phyloP scores from a whole-genome alignment of 1,140 invertebrate species.

The Lepidurus apus region DNA sequence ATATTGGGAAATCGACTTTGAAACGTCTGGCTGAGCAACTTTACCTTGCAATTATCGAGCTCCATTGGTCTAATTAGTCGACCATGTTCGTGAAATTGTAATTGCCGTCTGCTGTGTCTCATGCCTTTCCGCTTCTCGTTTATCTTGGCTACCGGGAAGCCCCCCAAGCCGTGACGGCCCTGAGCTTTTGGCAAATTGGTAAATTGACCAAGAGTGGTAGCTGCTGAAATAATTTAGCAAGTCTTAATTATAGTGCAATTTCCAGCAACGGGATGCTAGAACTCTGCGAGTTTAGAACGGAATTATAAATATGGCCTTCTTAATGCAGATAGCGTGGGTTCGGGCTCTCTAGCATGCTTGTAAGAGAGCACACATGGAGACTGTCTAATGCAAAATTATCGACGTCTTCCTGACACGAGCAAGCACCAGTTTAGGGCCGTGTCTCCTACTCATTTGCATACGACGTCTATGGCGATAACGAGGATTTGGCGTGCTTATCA shows the following conservation, averaged over 20 bases:
- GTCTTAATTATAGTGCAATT: background rate
- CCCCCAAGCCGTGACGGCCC: background rate
- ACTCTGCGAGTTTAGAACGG: too few species aligned
- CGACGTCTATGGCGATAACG: background rate
- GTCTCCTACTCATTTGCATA: too few species aligned
- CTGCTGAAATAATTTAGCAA: background rate
- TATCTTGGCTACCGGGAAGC: background rate
- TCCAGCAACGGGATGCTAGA: too few species aligned
- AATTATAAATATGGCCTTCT: too few species aligned
- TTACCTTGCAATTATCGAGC: background rate
- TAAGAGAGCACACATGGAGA: background rate
- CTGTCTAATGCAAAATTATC: background rate
- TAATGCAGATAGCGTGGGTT: too few species aligned
- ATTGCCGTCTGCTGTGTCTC: background rate
- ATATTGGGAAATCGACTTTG: too few species aligned
- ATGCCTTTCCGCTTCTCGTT: background rate
- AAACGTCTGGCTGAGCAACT: background rate
- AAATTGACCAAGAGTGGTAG: background rate
- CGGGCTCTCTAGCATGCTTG: background rate
- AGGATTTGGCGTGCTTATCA: conserved; percentile 9
- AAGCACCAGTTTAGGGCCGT: background rate
- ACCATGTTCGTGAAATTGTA: background rate
- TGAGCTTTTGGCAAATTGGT: background rate
- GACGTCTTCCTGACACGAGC: background rate
- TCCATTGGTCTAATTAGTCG: background rate